Base-by-base conservation (phyloP, 2,113 vertebrate species). In the Oryzias curvinotus region DNA sequence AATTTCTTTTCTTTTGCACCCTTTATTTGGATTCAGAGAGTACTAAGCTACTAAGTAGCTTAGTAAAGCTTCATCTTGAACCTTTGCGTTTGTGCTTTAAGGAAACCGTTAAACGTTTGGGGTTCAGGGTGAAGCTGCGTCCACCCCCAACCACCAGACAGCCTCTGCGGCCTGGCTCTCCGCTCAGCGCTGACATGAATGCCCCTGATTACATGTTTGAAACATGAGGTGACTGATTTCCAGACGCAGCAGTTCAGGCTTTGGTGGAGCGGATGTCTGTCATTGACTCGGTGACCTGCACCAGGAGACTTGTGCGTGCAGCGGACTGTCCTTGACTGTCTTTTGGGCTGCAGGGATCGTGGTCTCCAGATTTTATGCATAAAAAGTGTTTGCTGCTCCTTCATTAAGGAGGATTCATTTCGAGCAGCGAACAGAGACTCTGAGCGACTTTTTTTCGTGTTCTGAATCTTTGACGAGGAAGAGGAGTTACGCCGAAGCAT, bases 161-260 rank as follows among this genome's bases (percentile, higher is more conserved):
- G 59, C 15, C 30, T 44, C 42, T 8, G 47, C 4, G 15, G 30
- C 47, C 52, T 45, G 16, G 14, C 23, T 52, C 57, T 3, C 14
- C 47, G 65, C 54, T 75, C 65, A 80, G 47, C 75, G 55, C 67
- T 58, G 62, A 16, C 2, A 47, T 75, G 63, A 85, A 75, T 62
- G 73, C 19, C 36, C 42, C 19, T 85, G 84, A 88, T 88, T 88
- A 69, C 73, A 76, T 81, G 82, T 72, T 12, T 82, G 61, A 82
- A 85, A 78, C 76, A 82, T 83, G 75, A 71, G 77, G 59, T 66
- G n/a, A 46, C 62, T 67, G 65, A 57, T 53, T 75, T 75, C 64
- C 14, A 55, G 58, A 51, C 25, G 41, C n/a, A 25, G 16, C 1
- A 28, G 44, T 65, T 75, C 25, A 17, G 26, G 43, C 14, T 57